Evolutionary conservation across 2,888 invertebrate species (phyloP).

Genomic region (Pandemis heparana): DNA sequence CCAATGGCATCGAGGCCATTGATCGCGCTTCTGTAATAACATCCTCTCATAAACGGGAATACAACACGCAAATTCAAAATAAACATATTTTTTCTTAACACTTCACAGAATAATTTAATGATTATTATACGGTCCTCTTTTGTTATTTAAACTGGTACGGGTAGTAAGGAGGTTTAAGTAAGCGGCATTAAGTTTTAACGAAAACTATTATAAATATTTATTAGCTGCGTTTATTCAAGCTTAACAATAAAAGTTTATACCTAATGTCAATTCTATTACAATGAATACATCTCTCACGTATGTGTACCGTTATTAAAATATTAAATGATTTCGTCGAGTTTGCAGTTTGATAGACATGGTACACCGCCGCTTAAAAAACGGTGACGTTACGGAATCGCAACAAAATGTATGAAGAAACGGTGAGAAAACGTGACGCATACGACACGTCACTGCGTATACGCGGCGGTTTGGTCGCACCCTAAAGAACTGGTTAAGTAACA

Average conservation of each 20-base stretch:
- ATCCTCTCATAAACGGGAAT: not conserved
- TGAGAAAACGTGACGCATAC: too few species aligned
- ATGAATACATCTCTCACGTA: not conserved
- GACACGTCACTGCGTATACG: too few species aligned
- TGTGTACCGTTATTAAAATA: not conserved
- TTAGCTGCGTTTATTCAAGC: not conserved
- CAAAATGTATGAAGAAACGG: too few species aligned
- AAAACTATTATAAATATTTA: not conserved
- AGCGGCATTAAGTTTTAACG: not conserved
- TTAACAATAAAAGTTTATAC: not conserved
- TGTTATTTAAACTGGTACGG: not conserved
- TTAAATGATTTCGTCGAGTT: too few species aligned
- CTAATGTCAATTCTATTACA: not conserved
- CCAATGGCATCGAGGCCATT: slow-evolving; percentile 4
- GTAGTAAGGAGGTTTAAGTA: not conserved
- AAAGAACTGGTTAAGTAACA: too few species aligned
- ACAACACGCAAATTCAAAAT: not conserved
- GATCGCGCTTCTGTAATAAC: slow-evolving; percentile 8
- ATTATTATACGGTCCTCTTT: not conserved
- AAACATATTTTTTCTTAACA: not conserved
- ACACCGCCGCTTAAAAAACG: too few species aligned
- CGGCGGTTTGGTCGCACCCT: too few species aligned
- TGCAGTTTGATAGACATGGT: too few species aligned
- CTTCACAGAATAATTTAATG: not conserved
- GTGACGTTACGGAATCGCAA: too few species aligned